A percentile compares a stretch with the other conserved stretches of the same genome.
Evolutionary conservation across 2,113 vertebrate species (phyloP).

Genomic region (Peromyscus californicus): DNA sequence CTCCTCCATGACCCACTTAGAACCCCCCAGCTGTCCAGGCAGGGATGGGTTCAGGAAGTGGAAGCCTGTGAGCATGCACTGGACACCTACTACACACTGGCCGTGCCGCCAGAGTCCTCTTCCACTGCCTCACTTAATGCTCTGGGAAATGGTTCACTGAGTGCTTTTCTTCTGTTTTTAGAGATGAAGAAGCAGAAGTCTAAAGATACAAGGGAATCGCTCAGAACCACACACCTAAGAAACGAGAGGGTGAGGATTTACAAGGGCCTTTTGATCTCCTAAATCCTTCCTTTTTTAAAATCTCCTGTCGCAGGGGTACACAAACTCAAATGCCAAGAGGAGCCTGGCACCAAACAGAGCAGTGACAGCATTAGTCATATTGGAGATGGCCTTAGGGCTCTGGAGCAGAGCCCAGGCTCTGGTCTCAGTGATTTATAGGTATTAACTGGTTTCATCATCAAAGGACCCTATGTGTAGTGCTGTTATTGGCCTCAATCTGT

Average conservation of each 20-base stretch:
- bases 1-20: slow-evolving; percentile 32
- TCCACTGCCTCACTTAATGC: not conserved
- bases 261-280: not conserved
- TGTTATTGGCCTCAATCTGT: not conserved
- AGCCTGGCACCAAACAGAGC: not conserved
- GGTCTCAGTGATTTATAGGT: not conserved
- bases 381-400: not conserved
- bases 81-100: slow-evolving; percentile 17
- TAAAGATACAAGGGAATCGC: not conserved
- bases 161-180: not conserved
- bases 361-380: not conserved
- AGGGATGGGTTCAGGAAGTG: not conserved
- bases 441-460: not conserved
- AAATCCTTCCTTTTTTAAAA: not conserved
- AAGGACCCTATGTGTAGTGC: not conserved
- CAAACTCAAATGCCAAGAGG: not conserved
- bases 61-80: not conserved
- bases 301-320: fast-evolving
- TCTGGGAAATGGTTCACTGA: not conserved
- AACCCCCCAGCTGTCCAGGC: slow-evolving; percentile 53
- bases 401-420: not conserved
- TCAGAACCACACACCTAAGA: not conserved
- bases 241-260: not conserved
- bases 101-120: not conserved
- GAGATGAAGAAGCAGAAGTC: slow-evolving; percentile 2